Evolutionary conservation across 2,888 invertebrate genomes (phyloP).

Genomic region (Disparrhopalites patrizii): DNA sequence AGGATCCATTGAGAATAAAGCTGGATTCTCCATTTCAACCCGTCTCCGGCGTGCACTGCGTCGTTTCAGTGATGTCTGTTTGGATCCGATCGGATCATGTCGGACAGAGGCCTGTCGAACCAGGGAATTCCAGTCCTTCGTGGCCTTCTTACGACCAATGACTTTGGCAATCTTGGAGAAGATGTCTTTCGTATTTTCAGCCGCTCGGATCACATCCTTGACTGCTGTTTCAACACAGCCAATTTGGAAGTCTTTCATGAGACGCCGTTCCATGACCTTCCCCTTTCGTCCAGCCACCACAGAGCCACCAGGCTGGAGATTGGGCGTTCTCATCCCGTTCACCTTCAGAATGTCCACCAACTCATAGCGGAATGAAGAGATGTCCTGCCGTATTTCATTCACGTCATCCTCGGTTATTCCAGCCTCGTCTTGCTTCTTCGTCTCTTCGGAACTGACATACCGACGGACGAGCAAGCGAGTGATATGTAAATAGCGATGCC

Average conservation of each 20-base stretch:
- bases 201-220: constrained; percentile 65
- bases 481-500: constrained; percentile 69
- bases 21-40: constrained; percentile 62
- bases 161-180: constrained; percentile 79
- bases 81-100: constrained; percentile 69
- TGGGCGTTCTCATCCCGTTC: constrained; percentile 82
- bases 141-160: constrained; percentile 62
- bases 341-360: constrained; percentile 83
- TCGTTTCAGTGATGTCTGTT: constrained; percentile 38
- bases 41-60: constrained; percentile 66
- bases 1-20: constrained; percentile 56
- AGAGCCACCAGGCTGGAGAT: constrained; percentile 62
- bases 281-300: constrained; percentile 77
- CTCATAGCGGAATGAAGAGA: constrained; percentile 89
- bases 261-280: constrained; percentile 77
- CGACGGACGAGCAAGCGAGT: constrained; percentile 84
- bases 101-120: constrained; percentile 61
- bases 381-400: constrained; percentile 95
- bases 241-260: constrained; percentile 85
- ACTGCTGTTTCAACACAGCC: constrained; percentile 79
- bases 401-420: constrained; percentile 96
- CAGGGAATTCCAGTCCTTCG: constrained; percentile 79
- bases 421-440: constrained; percentile 76
- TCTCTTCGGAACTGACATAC: constrained; percentile 83
- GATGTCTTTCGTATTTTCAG: constrained; percentile 67